phyloP scores from a whole-genome alignment of 2,888 invertebrate species.

The Listrodromus nycthemerus region DNA sequence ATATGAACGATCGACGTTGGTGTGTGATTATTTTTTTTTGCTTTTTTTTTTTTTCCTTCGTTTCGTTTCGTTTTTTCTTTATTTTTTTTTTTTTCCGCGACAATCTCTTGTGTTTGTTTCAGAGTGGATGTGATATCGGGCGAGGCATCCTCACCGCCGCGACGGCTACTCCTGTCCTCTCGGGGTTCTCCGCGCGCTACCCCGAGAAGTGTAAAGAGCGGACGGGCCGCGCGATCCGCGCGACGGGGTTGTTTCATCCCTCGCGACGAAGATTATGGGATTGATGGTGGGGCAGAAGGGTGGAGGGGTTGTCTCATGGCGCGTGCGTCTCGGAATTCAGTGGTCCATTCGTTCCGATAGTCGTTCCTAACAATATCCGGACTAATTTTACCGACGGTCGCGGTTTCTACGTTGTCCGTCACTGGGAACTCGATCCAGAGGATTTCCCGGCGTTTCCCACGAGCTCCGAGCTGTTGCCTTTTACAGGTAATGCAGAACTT shows the following conservation, averaged over 20 bases:
- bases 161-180: constrained; percentile 70
- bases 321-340: constrained; percentile 55
- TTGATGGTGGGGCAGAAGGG: constrained; percentile 24
- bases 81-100: background rate
- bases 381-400: constrained; percentile 2
- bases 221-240: constrained; percentile 60
- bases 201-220: constrained; percentile 49
- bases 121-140: constrained; percentile 65
- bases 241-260: constrained; percentile 61
- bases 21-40: constrained; percentile 1
- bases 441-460: background rate
- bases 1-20: background rate
- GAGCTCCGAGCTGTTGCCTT: background rate
- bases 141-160: constrained; percentile 72
- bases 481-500: constrained; percentile 1
- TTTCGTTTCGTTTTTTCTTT: constrained; percentile 24
- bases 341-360: constrained; percentile 49
- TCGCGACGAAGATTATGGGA: constrained; percentile 10
- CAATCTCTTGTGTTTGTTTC: constrained; percentile 13
- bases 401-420: constrained; percentile 24
- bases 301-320: constrained; percentile 33
- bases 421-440: constrained; percentile 14
- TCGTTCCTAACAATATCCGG: background rate
- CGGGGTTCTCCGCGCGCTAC: constrained; percentile 60
- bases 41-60: constrained; percentile 1